phyloP scores from a whole-genome alignment of 2,797 vertebrate genomes.

The Diplodus puntazzo region DNA sequence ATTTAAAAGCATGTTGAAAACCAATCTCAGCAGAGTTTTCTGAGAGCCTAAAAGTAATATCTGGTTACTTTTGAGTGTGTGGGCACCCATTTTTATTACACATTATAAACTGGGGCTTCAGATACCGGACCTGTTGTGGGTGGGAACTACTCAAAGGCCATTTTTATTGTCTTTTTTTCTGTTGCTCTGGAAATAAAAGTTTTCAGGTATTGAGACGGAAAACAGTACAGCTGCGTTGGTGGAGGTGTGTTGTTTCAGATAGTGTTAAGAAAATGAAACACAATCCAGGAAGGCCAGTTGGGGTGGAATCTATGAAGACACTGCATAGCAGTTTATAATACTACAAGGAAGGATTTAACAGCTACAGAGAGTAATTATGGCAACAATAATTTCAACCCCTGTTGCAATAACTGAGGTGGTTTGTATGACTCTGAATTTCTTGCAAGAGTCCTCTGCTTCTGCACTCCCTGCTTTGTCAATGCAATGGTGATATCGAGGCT shows the following conservation, averaged over 20 bases:
- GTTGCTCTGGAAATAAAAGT: not conserved
- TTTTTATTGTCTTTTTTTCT: not conserved
- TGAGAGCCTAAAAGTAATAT: conserved; percentile 33
- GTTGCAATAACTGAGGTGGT: not conserved
- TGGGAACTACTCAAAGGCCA: not conserved
- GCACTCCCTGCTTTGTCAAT: not conserved
- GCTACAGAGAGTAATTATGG: not conserved
- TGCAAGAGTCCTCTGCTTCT: not conserved
- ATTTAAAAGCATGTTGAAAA: conserved; percentile 70
- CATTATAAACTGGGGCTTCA: conserved; percentile 15
- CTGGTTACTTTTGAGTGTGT: conserved; percentile 32
- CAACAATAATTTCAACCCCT: not conserved
- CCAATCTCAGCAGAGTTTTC: conserved; percentile 39
- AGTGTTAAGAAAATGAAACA: conserved; percentile 8
- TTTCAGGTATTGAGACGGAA: conserved; percentile 2
- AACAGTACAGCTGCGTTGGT: not conserved
- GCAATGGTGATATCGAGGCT: not conserved
- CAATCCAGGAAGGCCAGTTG: conserved; percentile 16
- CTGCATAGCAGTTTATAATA: not conserved
- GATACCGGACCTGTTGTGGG: not conserved
- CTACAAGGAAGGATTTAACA: not conserved
- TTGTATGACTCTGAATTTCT: not conserved
- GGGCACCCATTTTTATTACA: conserved; percentile 18
- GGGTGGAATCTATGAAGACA: not conserved
- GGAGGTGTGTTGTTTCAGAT: conserved; percentile 5